A percentile compares a stretch with the other conserved stretches of the same genome.
Evolutionary conservation across 2,888 invertebrate genomes (phyloP).

Genomic region (Plagiodera versicolora): DNA sequence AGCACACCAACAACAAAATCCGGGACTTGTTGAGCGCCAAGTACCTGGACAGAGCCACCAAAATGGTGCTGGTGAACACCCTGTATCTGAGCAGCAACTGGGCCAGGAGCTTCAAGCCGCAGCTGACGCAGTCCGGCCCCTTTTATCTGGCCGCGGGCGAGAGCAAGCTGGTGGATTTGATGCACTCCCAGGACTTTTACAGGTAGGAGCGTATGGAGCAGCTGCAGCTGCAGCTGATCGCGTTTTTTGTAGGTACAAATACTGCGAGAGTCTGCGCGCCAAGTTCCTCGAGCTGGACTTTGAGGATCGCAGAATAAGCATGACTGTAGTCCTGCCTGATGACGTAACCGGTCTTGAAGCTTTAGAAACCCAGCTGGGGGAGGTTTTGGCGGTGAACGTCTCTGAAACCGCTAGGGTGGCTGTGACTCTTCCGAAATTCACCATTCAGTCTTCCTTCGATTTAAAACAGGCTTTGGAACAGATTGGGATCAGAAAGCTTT

Average conservation of each 20-base stretch:
- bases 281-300: slow-evolving; percentile 43
- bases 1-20: slow-evolving; percentile 49
- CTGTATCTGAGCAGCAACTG: slow-evolving; percentile 49
- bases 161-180: slow-evolving; percentile 42
- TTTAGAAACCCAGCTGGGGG: slow-evolving; percentile 25
- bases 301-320: slow-evolving; percentile 32
- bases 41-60: slow-evolving; percentile 36
- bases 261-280: slow-evolving; percentile 25
- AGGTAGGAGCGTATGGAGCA: neutral
- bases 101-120: slow-evolving; percentile 35
- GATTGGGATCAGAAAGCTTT: slow-evolving; percentile 34
- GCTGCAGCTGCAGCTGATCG: too few species aligned
- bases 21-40: slow-evolving; percentile 44
- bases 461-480: slow-evolving; percentile 7
- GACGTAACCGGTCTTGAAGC: slow-evolving; percentile 31
- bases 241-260: neutral
- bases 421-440: slow-evolving; percentile 38
- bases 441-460: neutral
- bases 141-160: slow-evolving; percentile 38
- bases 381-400: slow-evolving; percentile 13
- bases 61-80: slow-evolving; percentile 48
- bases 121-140: slow-evolving; percentile 32
- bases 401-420: slow-evolving; percentile 16
- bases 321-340: slow-evolving; percentile 40
- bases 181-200: slow-evolving; percentile 31